phyloP scores from a whole-genome alignment of 1,140 invertebrate species.

The Tetraneura akinire region DNA sequence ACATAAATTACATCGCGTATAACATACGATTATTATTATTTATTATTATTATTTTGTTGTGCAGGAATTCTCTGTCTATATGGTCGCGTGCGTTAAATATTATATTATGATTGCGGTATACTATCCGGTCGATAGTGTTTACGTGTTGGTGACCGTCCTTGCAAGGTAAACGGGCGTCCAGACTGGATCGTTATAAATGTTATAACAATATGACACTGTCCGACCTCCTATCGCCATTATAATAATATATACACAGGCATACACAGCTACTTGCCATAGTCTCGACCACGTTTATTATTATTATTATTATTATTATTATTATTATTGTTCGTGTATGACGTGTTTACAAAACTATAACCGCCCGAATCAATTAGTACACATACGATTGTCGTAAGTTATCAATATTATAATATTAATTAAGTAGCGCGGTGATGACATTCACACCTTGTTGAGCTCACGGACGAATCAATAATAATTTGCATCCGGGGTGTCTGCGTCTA shows the following conservation, averaged over 20 bases:
- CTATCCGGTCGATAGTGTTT: constrained; percentile 39
- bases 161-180: constrained; percentile 49
- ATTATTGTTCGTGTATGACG: not conserved
- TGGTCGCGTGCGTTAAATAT: not conserved
- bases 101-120: too few relatives aligned
- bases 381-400: too few relatives aligned
- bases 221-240: constrained; percentile 23
- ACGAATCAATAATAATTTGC: not conserved
- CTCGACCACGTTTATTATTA: not conserved
- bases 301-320: not conserved
- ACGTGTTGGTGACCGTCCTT: constrained; percentile 51
- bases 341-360: not conserved
- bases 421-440: not conserved
- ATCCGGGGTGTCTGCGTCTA: not conserved
- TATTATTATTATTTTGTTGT: not conserved
- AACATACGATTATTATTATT: not conserved
- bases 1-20: too few relatives aligned
- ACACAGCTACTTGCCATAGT: not conserved
- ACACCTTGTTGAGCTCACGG: not conserved
- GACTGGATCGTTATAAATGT: too few relatives aligned
- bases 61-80: not conserved
- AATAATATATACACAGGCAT: too few relatives aligned
- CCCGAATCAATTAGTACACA: not conserved
- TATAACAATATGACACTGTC: constrained; percentile 26
- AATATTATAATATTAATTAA: not conserved